These are phyloP conservation scores for Leuctra nigra DNA, from an alignment of 2,888 invertebrate genomes.

Conservation along the genomic window DNA sequence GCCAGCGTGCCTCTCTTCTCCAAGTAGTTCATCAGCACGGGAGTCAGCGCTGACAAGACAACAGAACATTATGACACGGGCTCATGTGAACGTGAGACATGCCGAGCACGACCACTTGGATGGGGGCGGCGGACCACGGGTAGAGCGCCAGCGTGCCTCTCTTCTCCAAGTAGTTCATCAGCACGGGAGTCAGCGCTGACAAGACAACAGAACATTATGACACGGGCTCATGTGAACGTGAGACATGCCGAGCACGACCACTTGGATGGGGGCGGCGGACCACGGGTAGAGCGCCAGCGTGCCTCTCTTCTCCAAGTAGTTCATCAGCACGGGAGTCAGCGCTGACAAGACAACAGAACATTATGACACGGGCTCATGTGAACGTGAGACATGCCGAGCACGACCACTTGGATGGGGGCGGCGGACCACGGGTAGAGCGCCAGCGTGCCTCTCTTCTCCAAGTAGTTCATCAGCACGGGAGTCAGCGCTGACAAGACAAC, in stretches of 20 bases:
- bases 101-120: conserved; percentile 65
- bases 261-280: conserved; percentile 68
- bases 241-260: conserved; percentile 58
- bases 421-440: conserved; percentile 59
- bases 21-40: conserved; percentile 64
- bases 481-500: conserved; percentile 68
- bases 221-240: too few species aligned
- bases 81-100: too few species aligned
- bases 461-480: conserved; percentile 64
- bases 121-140: conserved; percentile 64
- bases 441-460: conserved; percentile 59
- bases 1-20: conserved; percentile 57
- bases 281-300: conserved; percentile 57
- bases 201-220: too few species aligned
- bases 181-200: conserved; percentile 66
- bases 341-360: too few species aligned
- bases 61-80: too few species aligned
- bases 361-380: too few species aligned
- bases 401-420: conserved; percentile 67
- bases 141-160: conserved; percentile 53
- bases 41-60: conserved; percentile 69
- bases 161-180: conserved; percentile 66
- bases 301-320: conserved; percentile 59
- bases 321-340: conserved; percentile 67
- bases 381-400: conserved; percentile 59